These are phyloP conservation scores for Tanypteryx hageni DNA, from an alignment of 2,888 invertebrate species.

Conservation along the genomic window DNA sequence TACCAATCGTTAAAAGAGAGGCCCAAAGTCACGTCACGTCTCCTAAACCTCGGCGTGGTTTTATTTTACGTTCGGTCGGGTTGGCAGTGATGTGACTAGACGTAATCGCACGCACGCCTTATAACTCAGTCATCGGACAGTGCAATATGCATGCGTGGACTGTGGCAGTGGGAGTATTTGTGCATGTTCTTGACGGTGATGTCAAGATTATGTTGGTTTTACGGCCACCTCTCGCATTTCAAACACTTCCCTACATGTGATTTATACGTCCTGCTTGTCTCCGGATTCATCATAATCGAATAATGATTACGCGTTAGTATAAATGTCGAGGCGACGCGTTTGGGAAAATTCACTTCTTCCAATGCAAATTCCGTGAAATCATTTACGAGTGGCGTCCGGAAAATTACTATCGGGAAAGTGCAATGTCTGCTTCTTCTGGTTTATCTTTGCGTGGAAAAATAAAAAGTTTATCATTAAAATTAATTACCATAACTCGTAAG, in stretches of 20 bases:
- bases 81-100: slow-evolving; percentile 22
- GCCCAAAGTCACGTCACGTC: slow-evolving; percentile 40
- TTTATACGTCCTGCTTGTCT: slow-evolving; percentile 43
- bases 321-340: neutral
- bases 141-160: slow-evolving; percentile 60
- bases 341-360: neutral
- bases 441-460: no score
- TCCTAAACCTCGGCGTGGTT: neutral
- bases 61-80: slow-evolving; percentile 8
- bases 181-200: slow-evolving; percentile 62
- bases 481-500: no score
- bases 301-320: slow-evolving; percentile 6
- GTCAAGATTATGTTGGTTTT: slow-evolving; percentile 62
- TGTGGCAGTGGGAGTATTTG: slow-evolving; percentile 56
- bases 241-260: slow-evolving; percentile 13
- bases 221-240: slow-evolving; percentile 20
- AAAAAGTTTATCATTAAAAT: no score
- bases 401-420: neutral
- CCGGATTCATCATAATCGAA: slow-evolving; percentile 56
- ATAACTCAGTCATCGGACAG: slow-evolving; percentile 40
- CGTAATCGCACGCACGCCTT: slow-evolving; percentile 52
- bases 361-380: neutral
- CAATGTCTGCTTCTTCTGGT: no score
- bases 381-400: neutral
- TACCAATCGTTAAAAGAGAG: neutral